Base-by-base conservation (phyloP, 1,140 invertebrate species). In the Drosophila pandora region DNA sequence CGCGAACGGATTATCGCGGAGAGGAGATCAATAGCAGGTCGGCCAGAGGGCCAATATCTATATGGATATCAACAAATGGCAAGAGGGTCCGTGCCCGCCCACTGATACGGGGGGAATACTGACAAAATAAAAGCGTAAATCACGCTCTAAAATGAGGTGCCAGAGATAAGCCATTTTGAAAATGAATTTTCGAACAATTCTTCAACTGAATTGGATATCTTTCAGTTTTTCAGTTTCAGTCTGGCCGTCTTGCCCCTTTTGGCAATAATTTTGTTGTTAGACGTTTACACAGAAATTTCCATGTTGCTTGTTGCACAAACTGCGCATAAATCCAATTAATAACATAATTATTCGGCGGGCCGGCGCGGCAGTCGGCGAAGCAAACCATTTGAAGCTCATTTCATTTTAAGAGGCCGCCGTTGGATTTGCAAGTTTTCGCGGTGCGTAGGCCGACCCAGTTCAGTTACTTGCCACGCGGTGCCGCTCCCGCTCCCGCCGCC, bases 311-410 rank as follows among this genome's bases (percentile, higher is more conserved):
- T 74, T 82, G 74, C 74, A 73, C 73, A 82, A 82, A 82, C 69
- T 75, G 81, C 61, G 64, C 81, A 85, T 78, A 85, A 85, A 85
- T 87, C 82, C 83, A 85, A 85, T 87, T 85, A 85, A 85, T 85
- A 85, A 87, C 82, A 85, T 85, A 87, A 85, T 85, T 85, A 85
- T 85, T 75, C 82, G 71, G 58, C 45, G 76, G 67, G 72, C 72
- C 59, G 50, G 68, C 47, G 6, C 28, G 68, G 43, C 63, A 23
- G 64, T 37, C 52, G 13, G 41, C 5, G 7, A 62, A 61, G 50
- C 45, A 76, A 82, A 72, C 62, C 65, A 85, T 80, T 81, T 68
- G 62, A 39, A 62, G 71, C 63, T 78, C 68, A 87, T 82, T 85
- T 85, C 61, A 87, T 82, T 85, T 85, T 58, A 75, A 87, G 76